These are phyloP conservation scores for Triplophysa rosa DNA, from an alignment of 2,113 vertebrate species.

Conservation along the genomic window DNA sequence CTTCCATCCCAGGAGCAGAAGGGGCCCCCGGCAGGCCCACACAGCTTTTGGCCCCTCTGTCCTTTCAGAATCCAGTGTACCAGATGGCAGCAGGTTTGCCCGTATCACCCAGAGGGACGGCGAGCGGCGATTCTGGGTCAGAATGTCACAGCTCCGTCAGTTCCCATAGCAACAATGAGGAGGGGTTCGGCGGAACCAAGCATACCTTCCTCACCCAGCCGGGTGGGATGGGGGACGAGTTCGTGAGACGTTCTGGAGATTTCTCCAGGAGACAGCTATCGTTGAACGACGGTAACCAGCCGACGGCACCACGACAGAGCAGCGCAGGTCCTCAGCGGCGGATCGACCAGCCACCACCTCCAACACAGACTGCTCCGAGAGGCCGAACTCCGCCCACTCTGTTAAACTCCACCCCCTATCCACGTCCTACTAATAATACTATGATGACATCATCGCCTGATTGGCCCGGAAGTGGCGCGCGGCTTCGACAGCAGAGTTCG, in stretches of 20 bases:
- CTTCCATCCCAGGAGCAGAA: constrained; percentile 79
- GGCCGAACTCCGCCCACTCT: constrained; percentile 88
- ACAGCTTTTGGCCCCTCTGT: constrained; percentile 90
- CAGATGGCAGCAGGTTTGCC: constrained; percentile 97
- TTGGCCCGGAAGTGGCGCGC: constrained; percentile 86
- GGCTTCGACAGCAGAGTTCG: constrained; percentile 91
- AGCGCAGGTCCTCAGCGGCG: constrained; percentile 89
- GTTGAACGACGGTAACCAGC: constrained; percentile 78
- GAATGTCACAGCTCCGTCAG: constrained; percentile 98
- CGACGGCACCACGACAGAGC: constrained; percentile 87
- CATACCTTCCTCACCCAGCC: constrained; percentile 76
- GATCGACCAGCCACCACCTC: constrained; percentile 89
- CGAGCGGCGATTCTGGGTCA: constrained; percentile 89
- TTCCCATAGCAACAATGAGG: constrained; percentile 97
- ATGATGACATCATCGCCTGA: constrained; percentile 88
- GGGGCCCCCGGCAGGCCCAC: constrained; percentile 80
- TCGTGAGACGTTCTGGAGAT: constrained; percentile 83
- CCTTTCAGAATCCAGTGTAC: constrained; percentile 98
- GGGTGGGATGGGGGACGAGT: constrained; percentile 81
- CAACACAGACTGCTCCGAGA: constrained; percentile 70
- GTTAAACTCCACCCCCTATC: constrained; percentile 85
- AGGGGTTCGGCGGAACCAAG: constrained; percentile 71
- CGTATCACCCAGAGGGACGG: constrained; percentile 82
- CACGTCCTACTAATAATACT: constrained; percentile 85
- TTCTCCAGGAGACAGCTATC: constrained; percentile 89